Conservation (phyloP, 2,888 invertebrate species). For the Brachyptera putata region DNA sequence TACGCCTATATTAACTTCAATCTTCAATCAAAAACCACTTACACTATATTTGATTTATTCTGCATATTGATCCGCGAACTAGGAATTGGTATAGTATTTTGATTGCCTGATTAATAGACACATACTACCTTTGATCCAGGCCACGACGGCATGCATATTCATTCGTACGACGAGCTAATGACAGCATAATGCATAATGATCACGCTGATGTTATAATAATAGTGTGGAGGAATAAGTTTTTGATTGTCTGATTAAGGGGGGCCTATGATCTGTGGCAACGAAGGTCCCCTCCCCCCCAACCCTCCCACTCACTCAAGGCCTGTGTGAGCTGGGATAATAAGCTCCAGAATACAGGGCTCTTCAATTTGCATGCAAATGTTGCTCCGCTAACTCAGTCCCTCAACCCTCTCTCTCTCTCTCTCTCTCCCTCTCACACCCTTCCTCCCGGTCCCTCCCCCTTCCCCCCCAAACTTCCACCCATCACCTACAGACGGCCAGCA, state of each 20-base stretch:
- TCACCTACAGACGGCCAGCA: too few species aligned
- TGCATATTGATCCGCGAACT: too few species aligned
- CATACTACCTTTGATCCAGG: conserved; percentile 6
- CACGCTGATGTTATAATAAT: conserved; percentile 1
- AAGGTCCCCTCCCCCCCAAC: conserved; percentile 4
- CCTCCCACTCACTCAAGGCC: conserved; percentile 17
- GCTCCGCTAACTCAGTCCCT: conserved; percentile 7
- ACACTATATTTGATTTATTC: too few species aligned
- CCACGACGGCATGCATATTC: not conserved
- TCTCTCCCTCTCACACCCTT: conserved; percentile 1
- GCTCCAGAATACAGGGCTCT: conserved; percentile 32
- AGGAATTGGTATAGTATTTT: not conserved
- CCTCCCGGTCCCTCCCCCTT: not conserved
- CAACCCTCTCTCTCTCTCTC: not conserved
- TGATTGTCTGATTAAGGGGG: conserved; percentile 7
- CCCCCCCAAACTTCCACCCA: not conserved
- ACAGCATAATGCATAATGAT: too few species aligned
- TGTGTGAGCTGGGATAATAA: conserved; percentile 30
- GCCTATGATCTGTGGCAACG: conserved; percentile 11
- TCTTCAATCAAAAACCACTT: too few species aligned
- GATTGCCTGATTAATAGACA: conserved; percentile 4
- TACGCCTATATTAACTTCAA: too few species aligned
- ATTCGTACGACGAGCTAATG: too few species aligned
- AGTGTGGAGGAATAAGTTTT: conserved; percentile 4
- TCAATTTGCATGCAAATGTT: conserved; percentile 33